phyloP scores from a whole-genome alignment of 2,888 invertebrate species.

The Ametastegia equiseti region DNA sequence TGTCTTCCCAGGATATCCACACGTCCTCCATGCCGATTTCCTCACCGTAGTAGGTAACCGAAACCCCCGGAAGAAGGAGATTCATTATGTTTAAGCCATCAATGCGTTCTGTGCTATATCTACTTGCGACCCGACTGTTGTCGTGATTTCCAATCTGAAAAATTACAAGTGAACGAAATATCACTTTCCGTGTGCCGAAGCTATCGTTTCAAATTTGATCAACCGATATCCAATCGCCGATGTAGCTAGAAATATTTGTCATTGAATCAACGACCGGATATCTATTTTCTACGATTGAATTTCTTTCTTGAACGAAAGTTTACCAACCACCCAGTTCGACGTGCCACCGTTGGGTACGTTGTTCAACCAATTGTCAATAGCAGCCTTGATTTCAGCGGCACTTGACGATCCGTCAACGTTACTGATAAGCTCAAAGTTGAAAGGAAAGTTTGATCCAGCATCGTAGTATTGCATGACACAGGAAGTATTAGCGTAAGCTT shows the following conservation, averaged over 20 bases:
- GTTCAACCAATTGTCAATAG: constrained; percentile 79
- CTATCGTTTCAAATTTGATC: not conserved
- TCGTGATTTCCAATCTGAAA: constrained; percentile 85
- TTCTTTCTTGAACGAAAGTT: too few species aligned
- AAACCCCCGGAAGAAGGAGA: constrained; percentile 86
- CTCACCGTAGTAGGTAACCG: constrained; percentile 87
- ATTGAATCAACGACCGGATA: not conserved
- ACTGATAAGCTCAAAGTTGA: constrained; percentile 82
- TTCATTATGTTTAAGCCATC: constrained; percentile 85
- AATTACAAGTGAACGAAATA: constrained; percentile 15
- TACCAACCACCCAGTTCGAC: constrained; percentile 83
- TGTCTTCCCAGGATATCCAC: constrained; percentile 80
- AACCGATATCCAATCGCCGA: not conserved
- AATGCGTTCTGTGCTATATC: constrained; percentile 81
- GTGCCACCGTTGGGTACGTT: constrained; percentile 79
- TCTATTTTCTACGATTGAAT: too few species aligned
- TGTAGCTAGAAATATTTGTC: not conserved
- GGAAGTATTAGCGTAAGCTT: constrained; percentile 79
- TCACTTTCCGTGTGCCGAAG: not conserved
- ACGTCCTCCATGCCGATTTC: constrained; percentile 86
- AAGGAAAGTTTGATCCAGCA: constrained; percentile 81
- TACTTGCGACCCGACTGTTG: constrained; percentile 80
- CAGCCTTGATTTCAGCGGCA: constrained; percentile 77
- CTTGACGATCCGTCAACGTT: constrained; percentile 76
- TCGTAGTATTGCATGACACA: constrained; percentile 81